Conservation (phyloP, 1,140 invertebrate genomes). For the Thaumetopoea pityocampa region DNA sequence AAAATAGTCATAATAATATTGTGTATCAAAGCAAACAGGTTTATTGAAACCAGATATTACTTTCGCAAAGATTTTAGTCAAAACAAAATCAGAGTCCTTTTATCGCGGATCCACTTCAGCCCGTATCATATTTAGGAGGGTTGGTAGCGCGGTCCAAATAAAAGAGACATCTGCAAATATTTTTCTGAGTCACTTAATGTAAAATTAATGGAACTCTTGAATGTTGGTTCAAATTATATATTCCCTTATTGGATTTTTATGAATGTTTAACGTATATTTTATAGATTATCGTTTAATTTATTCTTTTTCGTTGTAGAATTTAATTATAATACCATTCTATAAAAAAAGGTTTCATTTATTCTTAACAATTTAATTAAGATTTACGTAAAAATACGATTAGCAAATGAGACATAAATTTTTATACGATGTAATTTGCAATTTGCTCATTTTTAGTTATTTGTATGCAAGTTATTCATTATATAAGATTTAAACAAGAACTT, state of each 20-base stretch:
- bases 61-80: slow-evolving; percentile 18
- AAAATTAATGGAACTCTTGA: not conserved
- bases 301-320: too few species aligned
- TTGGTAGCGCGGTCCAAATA: slow-evolving; percentile 10
- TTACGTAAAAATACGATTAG: too few species aligned
- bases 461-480: too few species aligned
- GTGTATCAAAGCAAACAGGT: slow-evolving; percentile 11
- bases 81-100: slow-evolving; percentile 18
- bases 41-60: slow-evolving; percentile 16
- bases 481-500: too few species aligned
- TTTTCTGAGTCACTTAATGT: not conserved
- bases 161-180: not conserved
- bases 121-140: slow-evolving; percentile 17
- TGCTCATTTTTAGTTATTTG: too few species aligned
- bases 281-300: too few species aligned
- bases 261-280: too few species aligned
- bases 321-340: too few species aligned
- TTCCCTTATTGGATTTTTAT: not conserved
- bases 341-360: too few species aligned
- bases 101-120: slow-evolving; percentile 14
- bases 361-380: too few species aligned
- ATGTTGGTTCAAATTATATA: not conserved
- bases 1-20: slow-evolving; percentile 12
- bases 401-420: too few species aligned
- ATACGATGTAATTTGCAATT: too few species aligned